Conservation (phyloP, 2,888 invertebrate species). For the Dromius quadrimaculatus region DNA sequence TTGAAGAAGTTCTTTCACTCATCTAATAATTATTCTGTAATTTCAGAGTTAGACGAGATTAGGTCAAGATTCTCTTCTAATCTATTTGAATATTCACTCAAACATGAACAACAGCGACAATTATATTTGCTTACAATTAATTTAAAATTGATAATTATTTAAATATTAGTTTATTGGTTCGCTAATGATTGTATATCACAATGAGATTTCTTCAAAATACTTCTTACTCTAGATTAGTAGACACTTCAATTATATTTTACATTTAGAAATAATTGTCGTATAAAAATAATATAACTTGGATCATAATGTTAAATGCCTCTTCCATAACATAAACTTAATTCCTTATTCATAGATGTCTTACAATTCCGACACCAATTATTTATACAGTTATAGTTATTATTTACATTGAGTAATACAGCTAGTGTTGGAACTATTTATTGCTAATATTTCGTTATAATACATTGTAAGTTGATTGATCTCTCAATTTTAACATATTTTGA, state of each 20-base stretch:
- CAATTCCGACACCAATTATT: no score
- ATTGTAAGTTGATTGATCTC: constrained; percentile 14
- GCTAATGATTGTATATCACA: constrained; percentile 51
- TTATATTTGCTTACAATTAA: constrained; percentile 1
- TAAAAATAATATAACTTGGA: not conserved
- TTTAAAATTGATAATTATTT: constrained; percentile 3
- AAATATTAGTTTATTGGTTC: constrained; percentile 20
- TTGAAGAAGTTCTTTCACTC: no score
- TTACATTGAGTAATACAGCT: constrained; percentile 12
- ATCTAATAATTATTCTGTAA: no score
- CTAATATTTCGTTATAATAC: constrained; percentile 38
- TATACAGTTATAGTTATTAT: constrained; percentile 7
- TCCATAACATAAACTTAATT: not conserved
- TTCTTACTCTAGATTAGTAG: not conserved
- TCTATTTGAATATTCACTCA: no score
- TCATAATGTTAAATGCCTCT: not conserved
- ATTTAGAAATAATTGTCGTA: not conserved
- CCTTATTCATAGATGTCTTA: no score
- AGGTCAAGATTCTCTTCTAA: no score
- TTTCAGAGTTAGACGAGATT: no score
- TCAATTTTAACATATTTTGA: constrained; percentile 31
- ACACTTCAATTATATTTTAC: not conserved
- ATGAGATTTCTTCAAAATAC: constrained; percentile 39
- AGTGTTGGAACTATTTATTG: constrained; percentile 28
- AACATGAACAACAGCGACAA: constrained; percentile 32